Evolutionary conservation across 2,888 invertebrate genomes (phyloP).

Genomic region (Idaea straminata): DNA sequence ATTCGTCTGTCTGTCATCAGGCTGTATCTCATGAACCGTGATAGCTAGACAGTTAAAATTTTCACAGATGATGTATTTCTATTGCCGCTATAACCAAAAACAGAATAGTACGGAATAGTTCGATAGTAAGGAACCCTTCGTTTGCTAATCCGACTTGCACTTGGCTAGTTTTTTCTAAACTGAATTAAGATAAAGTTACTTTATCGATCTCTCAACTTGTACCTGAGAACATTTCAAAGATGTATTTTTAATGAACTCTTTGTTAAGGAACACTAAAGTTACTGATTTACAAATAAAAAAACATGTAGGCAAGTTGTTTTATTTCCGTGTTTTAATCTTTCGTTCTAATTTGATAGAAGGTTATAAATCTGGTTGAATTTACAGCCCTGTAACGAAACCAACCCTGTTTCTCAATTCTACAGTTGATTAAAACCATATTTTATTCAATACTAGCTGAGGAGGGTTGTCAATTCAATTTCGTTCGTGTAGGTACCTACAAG

Average conservation of each 20-base stretch:
- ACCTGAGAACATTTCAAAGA: not conserved
- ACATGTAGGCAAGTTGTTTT: not conserved
- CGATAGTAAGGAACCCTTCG: too few relatives aligned
- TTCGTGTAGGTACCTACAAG: conserved; percentile 4
- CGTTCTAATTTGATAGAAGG: conserved; percentile 14
- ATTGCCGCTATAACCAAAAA: too few relatives aligned
- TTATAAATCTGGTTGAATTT: conserved; percentile 17
- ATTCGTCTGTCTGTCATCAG: too few relatives aligned
- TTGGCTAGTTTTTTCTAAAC: not conserved
- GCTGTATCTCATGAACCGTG: too few relatives aligned
- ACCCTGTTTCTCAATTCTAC: conserved; percentile 17
- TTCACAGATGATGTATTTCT: too few relatives aligned
- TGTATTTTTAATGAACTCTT: too few relatives aligned
- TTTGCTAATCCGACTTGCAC: too few relatives aligned
- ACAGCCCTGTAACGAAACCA: conserved; percentile 12
- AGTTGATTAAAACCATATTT: conserved; percentile 32
- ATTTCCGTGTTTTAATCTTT: conserved; percentile 10
- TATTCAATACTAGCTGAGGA: conserved; percentile 20
- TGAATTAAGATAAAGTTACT: conserved; percentile 2
- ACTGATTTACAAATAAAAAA: not conserved
- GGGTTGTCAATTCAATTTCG: conserved; percentile 13
- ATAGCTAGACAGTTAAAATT: too few relatives aligned
- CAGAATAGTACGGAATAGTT: too few relatives aligned
- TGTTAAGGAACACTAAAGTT: too few relatives aligned
- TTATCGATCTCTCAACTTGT: not conserved